These are phyloP conservation scores for Caenorhabditis sinica DNA, from an alignment of 2,888 invertebrate genomes.

Conservation along the genomic window DNA sequence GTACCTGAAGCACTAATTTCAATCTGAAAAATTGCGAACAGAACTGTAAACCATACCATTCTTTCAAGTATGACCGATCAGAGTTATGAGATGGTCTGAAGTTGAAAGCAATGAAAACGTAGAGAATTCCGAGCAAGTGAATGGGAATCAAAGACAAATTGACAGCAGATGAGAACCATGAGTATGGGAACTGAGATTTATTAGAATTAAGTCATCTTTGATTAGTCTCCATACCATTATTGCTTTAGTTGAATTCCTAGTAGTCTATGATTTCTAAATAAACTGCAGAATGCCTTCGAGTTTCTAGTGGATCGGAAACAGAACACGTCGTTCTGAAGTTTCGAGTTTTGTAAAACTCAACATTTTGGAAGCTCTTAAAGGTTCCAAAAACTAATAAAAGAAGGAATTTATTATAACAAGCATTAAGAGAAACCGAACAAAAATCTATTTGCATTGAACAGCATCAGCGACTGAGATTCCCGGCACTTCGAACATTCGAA, in stretches of 20 bases:
- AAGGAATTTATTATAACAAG: too few relatives aligned
- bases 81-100: conserved; percentile 47
- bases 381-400: too few relatives aligned
- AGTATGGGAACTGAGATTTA: conserved; percentile 53
- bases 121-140: conserved; percentile 52
- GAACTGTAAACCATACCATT: conserved; percentile 17
- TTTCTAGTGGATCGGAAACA: background rate
- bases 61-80: conserved; percentile 34
- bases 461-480: too few relatives aligned
- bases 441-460: too few relatives aligned
- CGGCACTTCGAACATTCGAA: too few relatives aligned
- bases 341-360: too few relatives aligned
- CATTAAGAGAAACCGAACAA: too few relatives aligned
- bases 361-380: too few relatives aligned
- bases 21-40: background rate
- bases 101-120: conserved; percentile 52
- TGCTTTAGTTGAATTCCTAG: conserved; percentile 51
- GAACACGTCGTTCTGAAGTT: too few relatives aligned
- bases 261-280: conserved; percentile 21
- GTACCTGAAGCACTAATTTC: conserved; percentile 60
- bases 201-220: background rate
- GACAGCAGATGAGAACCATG: conserved; percentile 58
- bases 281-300: background rate
- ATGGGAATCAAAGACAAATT: conserved; percentile 39
- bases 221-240: conserved; percentile 28